phyloP scores from a whole-genome alignment of 2,113 vertebrate genomes.

The Lepidothrix coronata region DNA sequence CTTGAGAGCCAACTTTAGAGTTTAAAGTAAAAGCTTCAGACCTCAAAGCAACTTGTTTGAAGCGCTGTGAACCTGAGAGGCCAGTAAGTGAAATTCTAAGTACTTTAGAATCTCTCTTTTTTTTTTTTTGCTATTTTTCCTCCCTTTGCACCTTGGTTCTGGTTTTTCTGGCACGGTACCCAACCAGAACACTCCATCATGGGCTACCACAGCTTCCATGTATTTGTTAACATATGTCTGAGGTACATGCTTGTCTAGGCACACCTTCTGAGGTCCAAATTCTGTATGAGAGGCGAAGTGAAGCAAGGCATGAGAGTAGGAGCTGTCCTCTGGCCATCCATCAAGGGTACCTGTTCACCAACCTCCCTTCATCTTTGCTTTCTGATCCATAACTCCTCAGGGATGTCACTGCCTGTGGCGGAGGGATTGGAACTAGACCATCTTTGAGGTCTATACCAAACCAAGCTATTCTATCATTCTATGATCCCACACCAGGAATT shows the following conservation, averaged over 20 bases:
- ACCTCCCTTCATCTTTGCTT: rapidly evolving
- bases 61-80: neutral
- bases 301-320: rapidly evolving
- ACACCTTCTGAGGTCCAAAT: neutral
- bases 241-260: rapidly evolving
- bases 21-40: neutral
- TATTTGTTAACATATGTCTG: neutral
- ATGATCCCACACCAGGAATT: neutral
- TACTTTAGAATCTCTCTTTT: neutral
- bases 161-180: neutral
- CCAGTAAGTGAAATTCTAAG: neutral
- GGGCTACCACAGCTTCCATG: rapidly evolving
- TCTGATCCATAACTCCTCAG: neutral
- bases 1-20: neutral
- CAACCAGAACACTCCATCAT: neutral
- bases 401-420: too few relatives aligned
- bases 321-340: rapidly evolving
- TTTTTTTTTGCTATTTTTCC: neutral
- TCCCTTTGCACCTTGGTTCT: neutral
- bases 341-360: neutral
- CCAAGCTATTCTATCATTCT: neutral
- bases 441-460: neutral
- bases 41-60: neutral
- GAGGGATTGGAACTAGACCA: too few relatives aligned
- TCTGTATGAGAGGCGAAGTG: rapidly evolving